Conservation (phyloP, 2,888 invertebrate genomes). For the Apoderus coryli region DNA sequence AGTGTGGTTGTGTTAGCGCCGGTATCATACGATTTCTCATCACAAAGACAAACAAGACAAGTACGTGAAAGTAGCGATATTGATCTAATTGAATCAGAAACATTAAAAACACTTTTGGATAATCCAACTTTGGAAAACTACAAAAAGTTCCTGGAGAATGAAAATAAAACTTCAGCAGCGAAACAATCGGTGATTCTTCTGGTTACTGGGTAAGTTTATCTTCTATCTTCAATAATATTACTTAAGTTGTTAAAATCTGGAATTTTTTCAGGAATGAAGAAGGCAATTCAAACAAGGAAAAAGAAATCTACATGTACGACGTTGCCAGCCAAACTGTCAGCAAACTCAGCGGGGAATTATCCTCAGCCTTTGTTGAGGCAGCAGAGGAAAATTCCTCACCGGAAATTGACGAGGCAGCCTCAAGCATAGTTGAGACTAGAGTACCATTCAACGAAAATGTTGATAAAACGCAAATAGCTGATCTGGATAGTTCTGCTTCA, state of each 20-base stretch:
- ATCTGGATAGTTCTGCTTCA: too few relatives aligned
- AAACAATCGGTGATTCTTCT: constrained; percentile 69
- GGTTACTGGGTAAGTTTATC: constrained; percentile 57
- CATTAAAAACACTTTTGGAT: constrained; percentile 58
- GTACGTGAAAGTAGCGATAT: constrained; percentile 28
- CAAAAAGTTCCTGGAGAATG: constrained; percentile 64
- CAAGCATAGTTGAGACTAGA: constrained; percentile 8
- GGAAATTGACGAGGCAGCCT: constrained; percentile 12
- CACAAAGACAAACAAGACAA: constrained; percentile 39
- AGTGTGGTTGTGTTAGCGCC: constrained; percentile 78
- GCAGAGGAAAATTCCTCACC: constrained; percentile 63
- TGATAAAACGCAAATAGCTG: constrained; percentile 10
- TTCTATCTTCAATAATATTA: constrained; percentile 4
- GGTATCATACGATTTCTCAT: constrained; percentile 51
- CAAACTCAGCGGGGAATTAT: constrained; percentile 66
- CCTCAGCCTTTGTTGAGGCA: constrained; percentile 72
- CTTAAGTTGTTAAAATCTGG: background rate
- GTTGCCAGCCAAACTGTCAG: constrained; percentile 57
- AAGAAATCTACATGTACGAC: constrained; percentile 82
- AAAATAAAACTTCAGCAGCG: constrained; percentile 57
- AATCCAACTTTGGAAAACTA: constrained; percentile 66
- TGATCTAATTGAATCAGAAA: constrained; percentile 39
- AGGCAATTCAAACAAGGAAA: constrained; percentile 41
- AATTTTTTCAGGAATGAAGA: constrained; percentile 2
- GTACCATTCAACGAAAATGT: constrained; percentile 13